A percentile compares a stretch with the other conserved stretches of the same genome.
phyloP scores from a whole-genome alignment of 2,888 invertebrate genomes.

The Oithona nana region DNA sequence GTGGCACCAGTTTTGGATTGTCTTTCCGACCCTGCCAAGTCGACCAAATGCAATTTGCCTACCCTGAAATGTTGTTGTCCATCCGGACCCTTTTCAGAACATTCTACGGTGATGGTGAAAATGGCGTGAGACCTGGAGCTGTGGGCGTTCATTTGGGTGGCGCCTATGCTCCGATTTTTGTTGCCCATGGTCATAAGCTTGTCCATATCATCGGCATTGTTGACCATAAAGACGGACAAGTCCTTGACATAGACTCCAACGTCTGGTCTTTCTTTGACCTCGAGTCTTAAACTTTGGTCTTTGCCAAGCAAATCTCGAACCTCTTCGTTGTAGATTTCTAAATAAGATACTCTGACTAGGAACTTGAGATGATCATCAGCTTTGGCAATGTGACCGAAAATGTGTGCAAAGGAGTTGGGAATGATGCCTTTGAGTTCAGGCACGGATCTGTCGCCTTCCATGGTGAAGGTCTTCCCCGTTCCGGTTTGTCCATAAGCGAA shows the following conservation, averaged over 20 bases:
- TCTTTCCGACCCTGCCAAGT: constrained; percentile 91
- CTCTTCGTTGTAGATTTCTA: constrained; percentile 99
- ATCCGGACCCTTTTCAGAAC: constrained; percentile 60
- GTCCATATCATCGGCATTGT: constrained; percentile 84
- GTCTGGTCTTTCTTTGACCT: constrained; percentile 86
- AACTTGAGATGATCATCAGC: constrained; percentile 80
- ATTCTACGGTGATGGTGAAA: constrained; percentile 92
- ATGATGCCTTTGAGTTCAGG: constrained; percentile 87
- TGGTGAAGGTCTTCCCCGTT: constrained; percentile 96
- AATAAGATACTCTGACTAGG: constrained; percentile 85
- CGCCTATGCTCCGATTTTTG: constrained; percentile 38
- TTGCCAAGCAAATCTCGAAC: constrained; percentile 81
- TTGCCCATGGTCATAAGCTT: constrained; percentile 76
- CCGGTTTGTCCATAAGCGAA: constrained; percentile 50
- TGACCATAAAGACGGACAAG: constrained; percentile 88
- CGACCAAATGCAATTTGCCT: constrained; percentile 92
- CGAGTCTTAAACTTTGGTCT: constrained; percentile 60
- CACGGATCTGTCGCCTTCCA: constrained; percentile 74
- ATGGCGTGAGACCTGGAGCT: constrained; percentile 91
- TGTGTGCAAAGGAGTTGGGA: constrained; percentile 95
- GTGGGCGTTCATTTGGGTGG: constrained; percentile 92
- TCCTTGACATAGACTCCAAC: constrained; percentile 97
- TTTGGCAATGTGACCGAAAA: constrained; percentile 91
- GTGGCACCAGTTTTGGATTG: constrained; percentile 91
- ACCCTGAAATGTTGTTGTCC: constrained; percentile 73